A percentile compares a stretch with the other conserved stretches of the same genome.
Evolutionary conservation across 2,888 invertebrate species (phyloP).

Genomic region (Drosophila peninsularis): DNA sequence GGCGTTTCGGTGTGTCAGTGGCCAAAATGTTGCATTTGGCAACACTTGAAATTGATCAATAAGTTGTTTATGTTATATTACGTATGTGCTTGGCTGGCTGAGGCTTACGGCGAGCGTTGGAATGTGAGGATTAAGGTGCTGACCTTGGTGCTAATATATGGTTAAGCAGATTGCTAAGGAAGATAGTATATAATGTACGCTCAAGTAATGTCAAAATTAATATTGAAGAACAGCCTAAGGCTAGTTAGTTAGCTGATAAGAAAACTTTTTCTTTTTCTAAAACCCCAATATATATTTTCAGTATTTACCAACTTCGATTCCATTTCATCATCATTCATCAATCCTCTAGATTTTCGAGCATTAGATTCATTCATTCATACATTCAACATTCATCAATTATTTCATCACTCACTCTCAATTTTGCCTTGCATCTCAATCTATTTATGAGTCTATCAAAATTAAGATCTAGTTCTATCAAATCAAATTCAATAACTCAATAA

Average conservation of each 20-base stretch:
- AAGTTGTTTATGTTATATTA: neutral
- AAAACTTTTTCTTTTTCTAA: neutral
- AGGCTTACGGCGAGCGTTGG: neutral
- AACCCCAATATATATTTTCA: neutral
- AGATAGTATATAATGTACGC: neutral
- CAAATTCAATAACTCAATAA: neutral
- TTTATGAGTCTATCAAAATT: neutral
- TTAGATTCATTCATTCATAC: no score
- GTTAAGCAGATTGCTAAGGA: neutral
- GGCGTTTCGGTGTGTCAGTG: neutral
- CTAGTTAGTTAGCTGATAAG: neutral
- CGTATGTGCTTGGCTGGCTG: neutral
- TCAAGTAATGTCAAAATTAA: no score
- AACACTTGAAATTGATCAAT: neutral
- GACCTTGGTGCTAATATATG: neutral
- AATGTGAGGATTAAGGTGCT: neutral
- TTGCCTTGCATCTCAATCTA: no score
- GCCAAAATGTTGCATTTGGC: slow-evolving; percentile 3
- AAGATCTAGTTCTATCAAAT: neutral
- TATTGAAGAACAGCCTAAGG: no score
- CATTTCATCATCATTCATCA: neutral
- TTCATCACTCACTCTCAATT: neutral
- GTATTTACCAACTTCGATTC: neutral
- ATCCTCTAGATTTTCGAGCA: neutral
- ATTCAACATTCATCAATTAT: no score